Conservation (phyloP, 2,888 invertebrate genomes). For the Cheilosia grossa region DNA sequence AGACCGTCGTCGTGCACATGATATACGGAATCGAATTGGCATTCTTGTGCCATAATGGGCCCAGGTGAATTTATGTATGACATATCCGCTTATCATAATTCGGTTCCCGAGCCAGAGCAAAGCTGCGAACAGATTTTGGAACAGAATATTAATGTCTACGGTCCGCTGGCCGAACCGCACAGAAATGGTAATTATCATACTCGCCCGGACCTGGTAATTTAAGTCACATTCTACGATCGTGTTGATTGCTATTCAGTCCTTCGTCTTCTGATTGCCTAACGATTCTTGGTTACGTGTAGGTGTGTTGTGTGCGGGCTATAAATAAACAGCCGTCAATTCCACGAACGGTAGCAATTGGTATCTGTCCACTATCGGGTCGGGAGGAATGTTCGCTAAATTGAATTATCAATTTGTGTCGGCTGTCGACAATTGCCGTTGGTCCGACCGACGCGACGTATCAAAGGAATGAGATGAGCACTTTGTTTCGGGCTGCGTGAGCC, state of each 20-base stretch:
- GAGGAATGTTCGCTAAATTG: constrained; percentile 74
- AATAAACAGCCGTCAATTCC: constrained; percentile 72
- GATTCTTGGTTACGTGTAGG: constrained; percentile 61
- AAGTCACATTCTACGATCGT: constrained; percentile 56
- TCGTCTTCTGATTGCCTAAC: constrained; percentile 64
- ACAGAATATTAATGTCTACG: constrained; percentile 61
- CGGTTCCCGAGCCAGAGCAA: constrained; percentile 52
- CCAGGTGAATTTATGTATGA: constrained; percentile 70
- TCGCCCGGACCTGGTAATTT: constrained; percentile 64
- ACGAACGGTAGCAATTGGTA: constrained; percentile 68
- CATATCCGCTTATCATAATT: constrained; percentile 75
- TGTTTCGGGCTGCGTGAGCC: constrained; percentile 42
- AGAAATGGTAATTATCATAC: constrained; percentile 65
- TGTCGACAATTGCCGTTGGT: constrained; percentile 14
- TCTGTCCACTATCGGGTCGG: constrained; percentile 57
- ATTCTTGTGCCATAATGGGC: constrained; percentile 65
- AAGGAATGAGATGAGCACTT: constrained; percentile 42
- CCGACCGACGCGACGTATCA: constrained; percentile 11
- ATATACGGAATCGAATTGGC: constrained; percentile 61
- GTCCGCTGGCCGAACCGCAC: constrained; percentile 15
- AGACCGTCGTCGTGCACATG: constrained; percentile 32
- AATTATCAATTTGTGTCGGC: constrained; percentile 69
- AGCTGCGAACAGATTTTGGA: constrained; percentile 61
- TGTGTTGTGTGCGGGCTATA: constrained; percentile 55
- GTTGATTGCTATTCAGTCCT: constrained; percentile 69